Base-by-base conservation (phyloP, 2,113 vertebrate genomes). In the Phainopepla nitens region DNA sequence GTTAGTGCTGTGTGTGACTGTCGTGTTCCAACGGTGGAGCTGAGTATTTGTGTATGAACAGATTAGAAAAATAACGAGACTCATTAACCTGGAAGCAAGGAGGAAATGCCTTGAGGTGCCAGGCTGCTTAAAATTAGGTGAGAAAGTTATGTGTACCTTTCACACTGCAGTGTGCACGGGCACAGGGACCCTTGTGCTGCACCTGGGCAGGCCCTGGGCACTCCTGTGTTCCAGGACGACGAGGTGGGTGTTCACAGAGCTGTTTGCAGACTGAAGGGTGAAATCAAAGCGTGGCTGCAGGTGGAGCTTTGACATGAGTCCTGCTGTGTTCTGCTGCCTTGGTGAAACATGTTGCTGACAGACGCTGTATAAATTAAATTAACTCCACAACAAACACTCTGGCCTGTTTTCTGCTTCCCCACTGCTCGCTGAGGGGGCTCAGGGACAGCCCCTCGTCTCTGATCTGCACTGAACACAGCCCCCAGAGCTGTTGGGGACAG, bases 391-490 rank as follows among this genome's bases (percentile, higher is more conserved):
- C 22, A 9, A 23, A 20, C 3, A 0, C 4, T 15, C 20, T 49
- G 45, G 24, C 10, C n/a, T 83, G 47, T 64, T 53, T 31, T 41
- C n/a, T 93, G 18, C 24, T n/a, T 50, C 7, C 19, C 17, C 11
- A 2, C 3, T 0, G 5, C 17, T 24, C 5, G 0, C 49, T 2
- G 10, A 6, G n/a, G 36, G 22, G 13, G 9, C 4, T 70, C 60
- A 15, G 8, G 14, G n/a, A 6, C 62, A 31, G n/a, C 41, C 17
- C 29, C 41, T 82, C 54, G 19, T 76, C 18, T n/a, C 47, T 49
- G 54, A 49, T 25, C 27, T 10, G 17, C 49, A 42, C n/a, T n/a
- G n/a, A 65, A 16, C 60, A 66, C 39, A 53, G 7, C 13, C 28
- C 33, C 28, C 6, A 20, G 35, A 42, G 70, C 25, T 60, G 60